A percentile compares a stretch with the other conserved stretches of the same genome.
Conservation (phyloP, 2,888 invertebrate species). For the Ctena decussata region DNA sequence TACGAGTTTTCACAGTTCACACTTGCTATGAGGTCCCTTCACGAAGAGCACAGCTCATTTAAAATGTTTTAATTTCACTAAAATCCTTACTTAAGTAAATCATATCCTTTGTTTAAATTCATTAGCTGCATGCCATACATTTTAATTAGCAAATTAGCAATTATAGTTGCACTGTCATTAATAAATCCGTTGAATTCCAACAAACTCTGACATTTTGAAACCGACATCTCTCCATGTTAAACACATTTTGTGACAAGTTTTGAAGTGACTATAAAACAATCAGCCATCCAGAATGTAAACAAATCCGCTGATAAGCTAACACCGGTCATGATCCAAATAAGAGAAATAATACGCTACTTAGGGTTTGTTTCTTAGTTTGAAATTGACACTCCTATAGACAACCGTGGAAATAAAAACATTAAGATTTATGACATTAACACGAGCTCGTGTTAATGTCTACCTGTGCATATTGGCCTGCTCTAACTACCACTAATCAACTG, state of each 20-base stretch:
- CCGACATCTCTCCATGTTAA: background rate
- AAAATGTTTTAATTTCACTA: too few relatives aligned
- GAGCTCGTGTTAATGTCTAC: conserved; percentile 1
- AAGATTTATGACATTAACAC: background rate
- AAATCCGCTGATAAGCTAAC: conserved; percentile 1
- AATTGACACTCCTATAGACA: conserved; percentile 11
- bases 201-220: background rate
- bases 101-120: background rate
- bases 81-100: too few relatives aligned
- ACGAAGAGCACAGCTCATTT: too few relatives aligned
- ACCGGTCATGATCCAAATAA: background rate
- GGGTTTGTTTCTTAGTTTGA: background rate
- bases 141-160: background rate
- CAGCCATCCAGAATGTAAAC: background rate
- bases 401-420: background rate
- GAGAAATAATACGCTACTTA: background rate
- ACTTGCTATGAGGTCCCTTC: too few relatives aligned
- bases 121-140: background rate
- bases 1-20: too few relatives aligned
- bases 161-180: background rate
- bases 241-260: background rate
- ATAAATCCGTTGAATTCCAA: background rate
- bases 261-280: background rate
- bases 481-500: background rate
- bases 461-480: background rate